Evolutionary conservation across 2,888 invertebrate genomes (phyloP), one percentile per base, ranked within the genome.

Genomic region (Epinotia bilunana): DNA sequence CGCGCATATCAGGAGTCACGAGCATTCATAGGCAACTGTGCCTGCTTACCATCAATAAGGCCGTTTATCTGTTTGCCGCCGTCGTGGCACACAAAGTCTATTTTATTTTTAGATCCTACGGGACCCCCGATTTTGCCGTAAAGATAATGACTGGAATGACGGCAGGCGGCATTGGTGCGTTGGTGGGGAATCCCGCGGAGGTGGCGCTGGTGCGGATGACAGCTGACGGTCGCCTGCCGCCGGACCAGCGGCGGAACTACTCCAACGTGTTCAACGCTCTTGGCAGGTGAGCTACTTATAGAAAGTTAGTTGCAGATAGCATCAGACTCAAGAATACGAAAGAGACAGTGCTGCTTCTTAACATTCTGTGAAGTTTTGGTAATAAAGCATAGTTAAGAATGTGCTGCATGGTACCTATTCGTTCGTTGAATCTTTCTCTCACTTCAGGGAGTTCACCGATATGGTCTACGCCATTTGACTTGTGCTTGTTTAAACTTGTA

Each of bases 121-220:
- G 95, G 76, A 95, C 96, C 13, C 98, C 99, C n/a, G 95, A 95
- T 82, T 97, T 99, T 84, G 82, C 95, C 0, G 93, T 93, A 58
- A 99, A 98, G 90, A 96, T 98, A 79, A 94, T 87, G 0, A 93
- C 99, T 79, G 99, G 99, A 46, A 96, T 98, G 94, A 87, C 95
- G 0, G 98, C 99, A 2, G 99, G 99, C 6, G 94, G 94, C 0
- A 90, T 95, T 46, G 98, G 98, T 49, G 97, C 99, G 2, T 98
- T 99, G 88, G 96, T 99, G 73, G 99, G 99, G 57, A 99, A 98
- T 12, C 99, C 99, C 3, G 98, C 99, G 0, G 99, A 99, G 92
- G 97, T 99, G 64, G 97, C 98, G 0, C 95, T 99, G 16, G 97
- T 99, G 77, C 95, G 99, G 80, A 99, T 99, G 99, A 99, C 99